Evolutionary conservation across 2,888 invertebrate genomes (phyloP).

Genomic region (Tetranychus piercei): DNA sequence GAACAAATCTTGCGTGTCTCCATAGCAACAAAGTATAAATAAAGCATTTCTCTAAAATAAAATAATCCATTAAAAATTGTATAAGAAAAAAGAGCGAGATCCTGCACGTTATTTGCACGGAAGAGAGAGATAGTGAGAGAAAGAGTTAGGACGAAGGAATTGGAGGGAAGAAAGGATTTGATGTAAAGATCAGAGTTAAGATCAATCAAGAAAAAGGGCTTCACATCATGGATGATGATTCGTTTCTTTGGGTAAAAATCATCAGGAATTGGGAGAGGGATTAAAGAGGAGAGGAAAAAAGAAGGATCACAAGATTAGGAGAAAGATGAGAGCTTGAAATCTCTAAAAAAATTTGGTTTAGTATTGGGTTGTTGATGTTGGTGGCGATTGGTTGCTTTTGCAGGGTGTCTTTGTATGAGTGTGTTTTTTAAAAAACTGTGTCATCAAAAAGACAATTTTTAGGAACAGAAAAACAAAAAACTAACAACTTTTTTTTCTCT

Average conservation of each 20-base stretch:
- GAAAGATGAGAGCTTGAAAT: neutral
- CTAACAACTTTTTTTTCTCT: neutral
- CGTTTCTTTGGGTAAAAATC: neutral
- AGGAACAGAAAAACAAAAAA: neutral
- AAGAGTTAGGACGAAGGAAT: no score
- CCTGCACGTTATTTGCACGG: no score
- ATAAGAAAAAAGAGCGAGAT: no score
- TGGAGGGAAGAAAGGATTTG: no score
- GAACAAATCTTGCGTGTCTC: neutral
- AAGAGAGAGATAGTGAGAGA: no score
- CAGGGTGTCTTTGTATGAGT: neutral
- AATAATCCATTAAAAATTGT: slow-evolving; percentile 5
- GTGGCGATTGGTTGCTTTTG: neutral
- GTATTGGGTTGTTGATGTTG: neutral
- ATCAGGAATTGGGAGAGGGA: neutral
- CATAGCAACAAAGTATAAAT: slow-evolving; percentile 11
- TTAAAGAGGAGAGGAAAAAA: neutral
- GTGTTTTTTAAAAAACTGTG: neutral
- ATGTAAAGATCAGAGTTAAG: no score
- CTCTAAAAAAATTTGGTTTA: neutral
- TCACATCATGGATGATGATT: no score
- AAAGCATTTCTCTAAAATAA: slow-evolving; percentile 8
- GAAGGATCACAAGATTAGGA: neutral
- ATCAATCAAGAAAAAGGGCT: no score
- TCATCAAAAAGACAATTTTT: neutral